Percentiles rank a stretch among this genome's conserved stretches.
Evolutionary conservation across 2,113 vertebrate genomes (phyloP).

Genomic region (Microcebus lehilahytsara): DNA sequence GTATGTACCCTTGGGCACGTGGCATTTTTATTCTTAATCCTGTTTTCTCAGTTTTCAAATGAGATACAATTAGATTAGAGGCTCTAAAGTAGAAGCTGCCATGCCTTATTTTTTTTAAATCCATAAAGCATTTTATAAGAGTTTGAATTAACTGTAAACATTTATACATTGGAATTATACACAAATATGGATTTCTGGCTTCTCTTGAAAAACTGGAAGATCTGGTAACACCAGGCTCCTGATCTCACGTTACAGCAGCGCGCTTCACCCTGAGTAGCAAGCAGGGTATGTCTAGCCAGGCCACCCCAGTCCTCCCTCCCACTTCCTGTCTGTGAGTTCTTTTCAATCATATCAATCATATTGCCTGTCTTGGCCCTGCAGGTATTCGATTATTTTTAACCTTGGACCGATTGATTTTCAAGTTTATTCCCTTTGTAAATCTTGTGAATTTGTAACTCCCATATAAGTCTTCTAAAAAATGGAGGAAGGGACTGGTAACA

Average conservation of each 20-base stretch:
- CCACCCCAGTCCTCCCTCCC: neutral
- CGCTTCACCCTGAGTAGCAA: neutral
- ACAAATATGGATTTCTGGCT: neutral
- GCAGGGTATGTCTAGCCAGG: neutral
- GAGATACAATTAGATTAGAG: neutral
- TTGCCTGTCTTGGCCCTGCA: neutral
- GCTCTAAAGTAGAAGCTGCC: neutral
- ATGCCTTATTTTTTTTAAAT: neutral
- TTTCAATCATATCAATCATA: neutral
- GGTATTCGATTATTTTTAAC: neutral
- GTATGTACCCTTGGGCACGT: too few relatives aligned
- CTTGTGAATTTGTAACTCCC: neutral
- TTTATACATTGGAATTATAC: neutral
- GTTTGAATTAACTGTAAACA: neutral
- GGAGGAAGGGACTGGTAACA: neutral
- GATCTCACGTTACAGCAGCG: neutral
- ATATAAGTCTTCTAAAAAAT: neutral
- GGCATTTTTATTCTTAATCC: neutral
- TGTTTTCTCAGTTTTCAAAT: neutral
- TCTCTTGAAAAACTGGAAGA: constrained; percentile 3
- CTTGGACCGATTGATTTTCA: neutral
- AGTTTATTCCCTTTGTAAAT: neutral
- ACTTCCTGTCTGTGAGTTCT: neutral
- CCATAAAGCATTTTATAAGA: neutral
- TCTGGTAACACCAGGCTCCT: neutral